Evolutionary conservation across 53 echinoderm and acorn worm genomes (phyloP), one percentile per base, ranked within the genome.

Genomic region (Arbacia lixula): DNA sequence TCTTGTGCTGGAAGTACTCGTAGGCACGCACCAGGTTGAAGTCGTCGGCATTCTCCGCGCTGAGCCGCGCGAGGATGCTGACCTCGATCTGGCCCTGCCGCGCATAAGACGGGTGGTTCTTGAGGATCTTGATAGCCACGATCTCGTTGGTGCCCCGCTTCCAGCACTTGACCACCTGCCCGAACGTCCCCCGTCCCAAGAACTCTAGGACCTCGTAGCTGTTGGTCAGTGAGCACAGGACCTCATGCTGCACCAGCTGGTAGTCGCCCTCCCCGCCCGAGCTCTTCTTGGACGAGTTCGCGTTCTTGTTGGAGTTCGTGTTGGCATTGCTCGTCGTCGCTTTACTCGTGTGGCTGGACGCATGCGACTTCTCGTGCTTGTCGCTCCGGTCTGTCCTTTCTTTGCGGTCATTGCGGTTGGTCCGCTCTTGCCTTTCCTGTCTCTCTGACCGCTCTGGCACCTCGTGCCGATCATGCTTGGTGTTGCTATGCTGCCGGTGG

Each of bases 121-220:
- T 99, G 25, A 99, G 85, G 35, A 99, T 99, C 86, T 99, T 99
- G 43, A 99, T 99, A 71, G 99, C 99, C 3, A 99, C 99, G 14
- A 99, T 99, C 85, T 99, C 99, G 46, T 99, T 99, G n/a, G 99
- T 99, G 19, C 99, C 99, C 5, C 99, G 92, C 75, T 99, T 99
- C 99, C 99, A 99, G 84, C 99, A 99, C 80, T 99, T 99, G 60
- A 99, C 99, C 5, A 99, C 99, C 75, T 99, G 99, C 17, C 99
- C 99, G 41, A 99, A 99, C 38, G 99, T 99, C 31, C 99, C 99
- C 65, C 99, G 66, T 27, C 99, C 99, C 1, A 99, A 85, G 78
- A 99, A 99, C 49, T 99, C 99, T 31, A 99, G 71, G 26, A 99
- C 99, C 68, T 99, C 99, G 62, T 99, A 99, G 65, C 99, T 92